These are phyloP conservation scores for Philopotamus ludificatus DNA, from an alignment of 1,140 invertebrate species.

Conservation along the genomic window DNA sequence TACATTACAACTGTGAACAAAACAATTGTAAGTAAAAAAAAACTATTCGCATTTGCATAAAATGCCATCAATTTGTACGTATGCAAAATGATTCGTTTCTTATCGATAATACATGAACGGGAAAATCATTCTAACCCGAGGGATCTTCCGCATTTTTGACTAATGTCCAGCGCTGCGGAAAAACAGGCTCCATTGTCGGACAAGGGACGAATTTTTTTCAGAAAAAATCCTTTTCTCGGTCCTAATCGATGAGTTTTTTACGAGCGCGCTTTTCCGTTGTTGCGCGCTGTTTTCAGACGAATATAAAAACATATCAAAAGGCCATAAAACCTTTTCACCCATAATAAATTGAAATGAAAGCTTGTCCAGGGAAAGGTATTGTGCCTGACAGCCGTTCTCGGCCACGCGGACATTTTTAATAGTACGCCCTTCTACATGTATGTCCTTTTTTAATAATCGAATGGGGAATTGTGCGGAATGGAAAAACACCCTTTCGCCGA, in stretches of 20 bases:
- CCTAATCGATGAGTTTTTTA: background rate
- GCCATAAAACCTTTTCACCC: slow-evolving; percentile 29
- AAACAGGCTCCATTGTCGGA: background rate
- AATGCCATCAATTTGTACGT: too few species aligned
- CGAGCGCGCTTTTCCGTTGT: background rate
- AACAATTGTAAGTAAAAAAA: too few species aligned
- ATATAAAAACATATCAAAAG: slow-evolving; percentile 31
- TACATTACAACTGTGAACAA: slow-evolving; percentile 48
- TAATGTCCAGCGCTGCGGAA: background rate
- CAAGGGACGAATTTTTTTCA: background rate
- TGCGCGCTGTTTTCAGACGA: background rate
- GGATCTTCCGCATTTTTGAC: background rate
- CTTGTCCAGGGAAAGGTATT: slow-evolving; percentile 22
- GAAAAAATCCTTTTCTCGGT: background rate
- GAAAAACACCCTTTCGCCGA: too few species aligned
- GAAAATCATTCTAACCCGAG: slow-evolving; percentile 2
- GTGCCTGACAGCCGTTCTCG: slow-evolving; percentile 27
- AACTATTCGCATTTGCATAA: too few species aligned
- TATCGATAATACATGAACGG: too few species aligned
- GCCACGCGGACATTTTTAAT: slow-evolving; percentile 24
- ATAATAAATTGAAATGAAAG: slow-evolving; percentile 33
- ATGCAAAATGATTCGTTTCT: too few species aligned
- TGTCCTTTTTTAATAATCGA: background rate
- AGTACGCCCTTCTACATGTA: slow-evolving; percentile 6
- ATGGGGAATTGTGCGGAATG: too few species aligned